Evolutionary conservation across 2,888 invertebrate genomes (phyloP), one percentile per base, ranked within the genome.

Genomic region (Drosophila diplacantha): DNA sequence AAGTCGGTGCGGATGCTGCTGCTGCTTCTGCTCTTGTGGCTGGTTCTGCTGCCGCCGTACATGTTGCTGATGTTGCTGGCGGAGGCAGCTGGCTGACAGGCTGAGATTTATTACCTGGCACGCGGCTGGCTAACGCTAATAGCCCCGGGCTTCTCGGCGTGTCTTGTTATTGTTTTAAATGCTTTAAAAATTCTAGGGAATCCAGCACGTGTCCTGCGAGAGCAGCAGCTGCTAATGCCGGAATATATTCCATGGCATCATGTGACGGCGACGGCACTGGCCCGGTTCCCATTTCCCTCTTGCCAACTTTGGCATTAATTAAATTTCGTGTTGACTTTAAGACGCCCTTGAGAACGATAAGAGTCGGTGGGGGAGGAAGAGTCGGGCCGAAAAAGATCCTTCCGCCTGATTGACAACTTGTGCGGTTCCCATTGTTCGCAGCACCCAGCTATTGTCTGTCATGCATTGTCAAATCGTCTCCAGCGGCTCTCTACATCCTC

Each of bases 41-140:
- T 35, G 41, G 37, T 44, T 20, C 38, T 31, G 50, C 24, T 53
- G 46, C 41, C 32, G 41, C 3, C 41, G 35, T 16, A 41, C 43
- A 35, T 63, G 52, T 31, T 55, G 59, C 51, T 51, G 41, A 26
- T 46, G 53, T 16, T 58, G 49, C 49, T 50, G 51, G 31, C 44
- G 24, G 46, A 62, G 61, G 66, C 69, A 63, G 49, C 63, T 61
- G 66, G 47, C 74, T 74, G 80, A 77, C 75, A 77, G 72, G 62
- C 72, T 59, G 62, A 79, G 81, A 79, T 79, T 82, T 79, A 79
- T 79, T 72, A 66, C 73, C 73, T 58, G 79, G 71, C 62, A 67
- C 59, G 58, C 32, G 64, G 41, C 58, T 44, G 64, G 49, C 50
- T 71, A 78, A 62, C 56, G 67, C 56, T 79, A 75, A 81, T 75